Evolutionary conservation across 2,888 invertebrate genomes (phyloP).

Genomic region (Maniola hyperantus): DNA sequence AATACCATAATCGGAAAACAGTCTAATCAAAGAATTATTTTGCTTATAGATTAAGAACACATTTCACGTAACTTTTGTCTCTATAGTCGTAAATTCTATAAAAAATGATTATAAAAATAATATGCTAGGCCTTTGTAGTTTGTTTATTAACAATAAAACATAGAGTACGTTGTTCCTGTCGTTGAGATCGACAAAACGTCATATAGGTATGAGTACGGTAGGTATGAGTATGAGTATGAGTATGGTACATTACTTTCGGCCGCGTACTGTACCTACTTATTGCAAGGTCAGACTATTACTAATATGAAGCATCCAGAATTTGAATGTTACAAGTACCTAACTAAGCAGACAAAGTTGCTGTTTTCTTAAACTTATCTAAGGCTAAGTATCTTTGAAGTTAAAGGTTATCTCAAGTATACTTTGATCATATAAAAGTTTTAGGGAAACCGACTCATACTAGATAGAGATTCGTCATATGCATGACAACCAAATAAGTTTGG

Average conservation of each 20-base stretch:
- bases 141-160: not conserved
- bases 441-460: not conserved
- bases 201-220: too few species aligned
- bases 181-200: too few species aligned
- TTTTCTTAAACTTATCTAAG: slow-evolving; percentile 3
- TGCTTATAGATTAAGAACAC: not conserved
- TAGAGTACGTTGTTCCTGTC: too few species aligned
- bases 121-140: too few species aligned
- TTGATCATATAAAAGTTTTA: not conserved
- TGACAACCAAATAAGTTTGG: not conserved
- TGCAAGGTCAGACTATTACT: not conserved
- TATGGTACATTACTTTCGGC: too few species aligned
- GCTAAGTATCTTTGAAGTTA: slow-evolving; percentile 3
- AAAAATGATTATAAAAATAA: not conserved
- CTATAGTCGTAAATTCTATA: not conserved
- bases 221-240: too few species aligned
- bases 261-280: too few species aligned
- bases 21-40: not conserved
- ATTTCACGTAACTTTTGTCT: not conserved
- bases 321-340: not conserved
- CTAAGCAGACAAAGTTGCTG: not conserved
- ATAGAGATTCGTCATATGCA: not conserved
- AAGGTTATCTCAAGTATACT: slow-evolving; percentile 8
- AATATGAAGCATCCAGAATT: not conserved
- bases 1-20: not conserved